phyloP scores from a whole-genome alignment of 2,888 invertebrate species.

The Euzophera pinguis region DNA sequence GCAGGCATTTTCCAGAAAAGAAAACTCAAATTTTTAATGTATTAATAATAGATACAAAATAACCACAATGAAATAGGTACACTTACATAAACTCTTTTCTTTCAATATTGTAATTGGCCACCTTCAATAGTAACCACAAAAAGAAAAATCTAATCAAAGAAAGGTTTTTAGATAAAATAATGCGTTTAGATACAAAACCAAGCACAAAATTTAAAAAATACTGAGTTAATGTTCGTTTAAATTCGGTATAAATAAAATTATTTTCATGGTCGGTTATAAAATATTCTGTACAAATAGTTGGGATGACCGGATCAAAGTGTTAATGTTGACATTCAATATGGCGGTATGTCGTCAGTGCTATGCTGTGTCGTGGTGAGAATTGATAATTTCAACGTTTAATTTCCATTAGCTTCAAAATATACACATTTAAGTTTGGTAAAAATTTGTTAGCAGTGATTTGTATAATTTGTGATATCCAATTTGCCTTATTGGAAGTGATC shows the following conservation, averaged over 20 bases:
- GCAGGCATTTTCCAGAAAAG: too few relatives aligned
- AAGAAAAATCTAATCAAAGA: conserved; percentile 55
- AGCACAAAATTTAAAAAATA: conserved; percentile 69
- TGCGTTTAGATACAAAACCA: conserved; percentile 66
- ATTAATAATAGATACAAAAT: too few relatives aligned
- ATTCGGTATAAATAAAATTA: conserved; percentile 28
- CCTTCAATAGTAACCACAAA: conserved; percentile 40
- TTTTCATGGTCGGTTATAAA: conserved; percentile 22
- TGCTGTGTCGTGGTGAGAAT: conserved; percentile 97
- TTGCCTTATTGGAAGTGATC: conserved; percentile 33
- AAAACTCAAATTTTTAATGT: too few relatives aligned
- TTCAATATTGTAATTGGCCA: conserved; percentile 19
- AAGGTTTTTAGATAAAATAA: conserved; percentile 36
- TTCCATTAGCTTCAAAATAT: conserved; percentile 44
- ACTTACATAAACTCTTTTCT: neutral
- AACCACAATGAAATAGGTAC: neutral
- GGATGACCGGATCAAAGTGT: conserved; percentile 57
- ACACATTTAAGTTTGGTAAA: conserved; percentile 31
- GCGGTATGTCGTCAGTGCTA: conserved; percentile 97
- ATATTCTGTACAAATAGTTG: conserved; percentile 14
- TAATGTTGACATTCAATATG: conserved; percentile 92
- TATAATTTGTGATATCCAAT: conserved; percentile 34
- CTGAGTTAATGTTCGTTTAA: conserved; percentile 29
- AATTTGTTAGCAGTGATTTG: conserved; percentile 33
- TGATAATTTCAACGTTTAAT: conserved; percentile 59